These are phyloP conservation scores for Lasioglossum villosulum DNA, from an alignment of 2,888 invertebrate species.

Conservation along the genomic window DNA sequence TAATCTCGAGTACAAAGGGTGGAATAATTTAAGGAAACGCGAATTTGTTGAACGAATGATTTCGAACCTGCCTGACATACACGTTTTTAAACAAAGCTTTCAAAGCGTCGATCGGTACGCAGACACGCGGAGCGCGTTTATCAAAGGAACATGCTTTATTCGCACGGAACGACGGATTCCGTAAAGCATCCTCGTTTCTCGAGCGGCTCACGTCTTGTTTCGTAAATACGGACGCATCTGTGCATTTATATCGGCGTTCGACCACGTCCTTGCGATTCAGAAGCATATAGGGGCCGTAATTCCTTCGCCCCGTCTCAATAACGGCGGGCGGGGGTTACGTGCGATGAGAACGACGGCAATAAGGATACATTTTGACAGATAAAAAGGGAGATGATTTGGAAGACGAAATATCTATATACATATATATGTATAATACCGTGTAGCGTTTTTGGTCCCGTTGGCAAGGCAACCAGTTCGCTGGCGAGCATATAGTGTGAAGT, in stretches of 20 bases:
- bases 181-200: constrained; percentile 11
- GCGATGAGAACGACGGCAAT: constrained; percentile 47
- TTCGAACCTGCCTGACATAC: background rate
- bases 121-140: constrained; percentile 1
- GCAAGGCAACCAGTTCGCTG: background rate
- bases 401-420: constrained; percentile 34
- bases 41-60: no score
- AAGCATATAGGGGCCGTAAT: constrained; percentile 35
- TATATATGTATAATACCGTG: background rate
- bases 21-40: background rate
- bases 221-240: constrained; percentile 37
- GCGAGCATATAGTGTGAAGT: constrained; percentile 64
- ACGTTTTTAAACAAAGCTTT: background rate
- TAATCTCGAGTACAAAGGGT: background rate
- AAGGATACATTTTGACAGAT: constrained; percentile 35
- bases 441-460: constrained; percentile 18
- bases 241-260: constrained; percentile 32
- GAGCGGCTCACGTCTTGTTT: constrained; percentile 30
- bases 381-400: background rate
- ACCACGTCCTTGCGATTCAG: constrained; percentile 36
- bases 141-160: constrained; percentile 2
- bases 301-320: constrained; percentile 19
- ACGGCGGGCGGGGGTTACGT: constrained; percentile 20
- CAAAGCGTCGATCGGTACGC: background rate
- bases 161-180: constrained; percentile 5